Base-by-base conservation (phyloP, 37 sponge, comb jelly and placozoan species). In the Cladorhizidae sp. region DNA sequence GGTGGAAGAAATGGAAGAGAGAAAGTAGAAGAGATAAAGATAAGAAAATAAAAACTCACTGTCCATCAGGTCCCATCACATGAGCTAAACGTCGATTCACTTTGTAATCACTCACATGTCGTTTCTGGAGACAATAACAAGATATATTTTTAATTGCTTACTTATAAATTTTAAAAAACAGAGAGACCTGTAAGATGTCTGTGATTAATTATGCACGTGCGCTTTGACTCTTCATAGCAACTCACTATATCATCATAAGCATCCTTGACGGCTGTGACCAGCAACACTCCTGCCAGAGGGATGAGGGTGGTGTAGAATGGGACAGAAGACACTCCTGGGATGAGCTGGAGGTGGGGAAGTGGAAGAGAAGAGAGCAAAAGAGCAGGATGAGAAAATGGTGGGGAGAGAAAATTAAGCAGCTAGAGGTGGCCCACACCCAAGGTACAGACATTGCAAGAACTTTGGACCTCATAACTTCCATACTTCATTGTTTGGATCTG, bases 201-300 rank as follows among this genome's bases (percentile, higher is more conserved):
- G 0, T 3, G 50, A 36, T 61, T 54, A 42, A 23, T 61, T n/a
- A n/a, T n/a, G n/a, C n/a, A 14, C 56, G 14, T 54, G 18, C 18
- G 17, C 56, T 18, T 40, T 57, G 32, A 45, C 49, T 45, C 49
- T 9, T 45, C 49, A 45, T 9, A 45, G 8, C 17, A 2, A 75
- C 95, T 93, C 40, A 98, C 96, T 76, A 96, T 74, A 80, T 98
- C 99, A 81, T 98, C 99, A 84, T 77, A 90, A 17, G 84, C 96
- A 71, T 98, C 99, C 65, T 98, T 98, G 64, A 90, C 37, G 21
- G 90, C 95, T n/a, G 99, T 96, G 43, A 91, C 82, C 22, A 69
- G 78, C 38, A 98, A 77, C 54, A 98, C 99, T 73, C 73, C 58
- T 2, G 91, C 55, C 33, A 98, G 84, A 7, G 99, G 99, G 29